A percentile compares a stretch with the other conserved stretches of the same genome.
Evolutionary conservation across 2,888 invertebrate species (phyloP).

Genomic region (Euplagia quadripunctaria): DNA sequence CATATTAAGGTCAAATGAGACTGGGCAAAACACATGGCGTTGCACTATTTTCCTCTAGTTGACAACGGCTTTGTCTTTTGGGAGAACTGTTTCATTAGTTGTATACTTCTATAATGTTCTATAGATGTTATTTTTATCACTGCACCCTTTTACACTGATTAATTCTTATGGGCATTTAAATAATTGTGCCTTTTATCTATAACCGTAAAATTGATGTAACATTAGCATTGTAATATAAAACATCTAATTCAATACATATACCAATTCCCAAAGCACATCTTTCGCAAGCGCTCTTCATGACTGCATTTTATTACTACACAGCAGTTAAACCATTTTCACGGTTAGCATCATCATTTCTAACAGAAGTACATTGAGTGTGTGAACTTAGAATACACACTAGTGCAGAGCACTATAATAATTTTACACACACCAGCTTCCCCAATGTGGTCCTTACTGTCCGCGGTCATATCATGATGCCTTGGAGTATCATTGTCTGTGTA

Average conservation of each 20-base stretch:
- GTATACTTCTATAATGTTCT: background rate
- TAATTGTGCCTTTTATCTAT: background rate
- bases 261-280: conserved; percentile 60
- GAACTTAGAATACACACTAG: conserved; percentile 33
- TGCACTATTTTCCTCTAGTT: too few relatives aligned
- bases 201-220: conserved; percentile 32
- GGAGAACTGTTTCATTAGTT: background rate
- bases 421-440: background rate
- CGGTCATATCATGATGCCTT: background rate
- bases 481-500: background rate
- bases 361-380: conserved; percentile 37
- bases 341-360: conserved; percentile 48
- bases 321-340: conserved; percentile 64
- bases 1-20: background rate
- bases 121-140: too few relatives aligned
- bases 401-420: conserved; percentile 1
- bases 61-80: background rate
- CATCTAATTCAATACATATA: conserved; percentile 59
- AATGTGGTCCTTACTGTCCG: background rate
- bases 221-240: conserved; percentile 45
- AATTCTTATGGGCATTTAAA: background rate
- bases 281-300: conserved; percentile 55
- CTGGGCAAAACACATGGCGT: background rate
- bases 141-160: background rate
- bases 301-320: conserved; percentile 64